phyloP scores from a whole-genome alignment of 2,113 vertebrate genomes.

The Heliornis fulica region DNA sequence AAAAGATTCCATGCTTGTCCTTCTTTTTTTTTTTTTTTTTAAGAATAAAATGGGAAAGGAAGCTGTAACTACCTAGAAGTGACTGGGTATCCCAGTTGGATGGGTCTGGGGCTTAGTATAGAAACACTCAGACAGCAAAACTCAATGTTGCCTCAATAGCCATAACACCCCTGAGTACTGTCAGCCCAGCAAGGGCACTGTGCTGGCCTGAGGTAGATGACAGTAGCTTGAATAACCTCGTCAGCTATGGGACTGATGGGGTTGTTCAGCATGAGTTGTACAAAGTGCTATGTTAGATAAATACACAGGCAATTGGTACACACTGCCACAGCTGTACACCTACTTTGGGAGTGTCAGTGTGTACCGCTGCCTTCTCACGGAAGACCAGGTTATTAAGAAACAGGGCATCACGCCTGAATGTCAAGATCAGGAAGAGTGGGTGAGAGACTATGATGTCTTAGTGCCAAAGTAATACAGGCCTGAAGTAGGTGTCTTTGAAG shows the following conservation, averaged over 20 bases:
- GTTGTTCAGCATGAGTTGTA: not conserved
- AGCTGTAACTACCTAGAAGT: not conserved
- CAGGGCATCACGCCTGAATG: not conserved
- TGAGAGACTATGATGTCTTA: not conserved
- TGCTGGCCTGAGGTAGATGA: not conserved
- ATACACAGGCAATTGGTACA: not conserved
- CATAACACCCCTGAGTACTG: not conserved
- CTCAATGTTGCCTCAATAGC: not conserved
- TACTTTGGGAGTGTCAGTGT: not conserved
- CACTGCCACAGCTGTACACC: not conserved
- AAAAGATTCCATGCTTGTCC: not conserved
- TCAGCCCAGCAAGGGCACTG: not conserved
- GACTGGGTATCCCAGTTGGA: not conserved
- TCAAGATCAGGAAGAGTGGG: not conserved
- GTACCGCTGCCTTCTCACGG: not conserved
- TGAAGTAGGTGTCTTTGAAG: not conserved
- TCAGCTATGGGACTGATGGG: not conserved
- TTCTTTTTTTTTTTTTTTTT: not conserved
- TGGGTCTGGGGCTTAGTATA: not conserved
- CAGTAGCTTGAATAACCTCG: not conserved
- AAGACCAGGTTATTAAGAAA: not conserved
- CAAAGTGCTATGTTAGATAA: not conserved
- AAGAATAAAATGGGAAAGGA: not conserved
- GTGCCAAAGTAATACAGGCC: not conserved
- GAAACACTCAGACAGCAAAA: not conserved